Percentiles rank a stretch among this genome's conserved stretches.
Evolutionary conservation across 2,888 invertebrate species (phyloP).

Genomic region (Microctonus aethiopoides): DNA sequence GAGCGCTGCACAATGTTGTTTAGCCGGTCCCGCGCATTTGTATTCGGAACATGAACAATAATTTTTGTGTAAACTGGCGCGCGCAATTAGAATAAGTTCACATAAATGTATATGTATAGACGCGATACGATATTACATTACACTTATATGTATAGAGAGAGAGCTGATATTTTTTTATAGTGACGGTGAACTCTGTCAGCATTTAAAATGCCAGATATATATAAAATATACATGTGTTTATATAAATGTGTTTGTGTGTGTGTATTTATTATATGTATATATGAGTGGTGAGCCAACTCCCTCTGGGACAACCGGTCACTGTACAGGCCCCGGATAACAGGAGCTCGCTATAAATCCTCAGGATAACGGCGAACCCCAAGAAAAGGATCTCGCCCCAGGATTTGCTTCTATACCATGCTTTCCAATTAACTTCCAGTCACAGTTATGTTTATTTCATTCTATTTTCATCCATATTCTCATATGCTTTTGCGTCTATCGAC

Average conservation of each 20-base stretch:
- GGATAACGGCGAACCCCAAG: conserved; percentile 46
- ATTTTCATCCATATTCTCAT: background rate
- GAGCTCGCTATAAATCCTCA: conserved; percentile 47
- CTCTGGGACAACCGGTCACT: conserved; percentile 46
- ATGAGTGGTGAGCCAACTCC: conserved; percentile 24
- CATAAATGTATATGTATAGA: no score
- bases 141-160: conserved; percentile 24
- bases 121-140: conserved; percentile 27
- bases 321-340: conserved; percentile 45
- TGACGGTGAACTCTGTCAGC: conserved; percentile 44
- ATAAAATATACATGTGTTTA: no score
- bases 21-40: conserved; percentile 30
- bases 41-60: conserved; percentile 15
- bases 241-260: background rate
- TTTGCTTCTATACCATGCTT: conserved; percentile 35
- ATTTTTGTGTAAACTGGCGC: background rate
- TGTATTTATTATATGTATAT: background rate
- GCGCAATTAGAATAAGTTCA: background rate
- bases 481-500: background rate
- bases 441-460: conserved; percentile 31
- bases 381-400: conserved; percentile 35
- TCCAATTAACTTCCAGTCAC: conserved; percentile 45
- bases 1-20: conserved; percentile 28
- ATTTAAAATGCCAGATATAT: conserved; percentile 29
- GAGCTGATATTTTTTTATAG: conserved; percentile 50